phyloP scores from a whole-genome alignment of 2,888 invertebrate species.

The Pterostichus niger region DNA sequence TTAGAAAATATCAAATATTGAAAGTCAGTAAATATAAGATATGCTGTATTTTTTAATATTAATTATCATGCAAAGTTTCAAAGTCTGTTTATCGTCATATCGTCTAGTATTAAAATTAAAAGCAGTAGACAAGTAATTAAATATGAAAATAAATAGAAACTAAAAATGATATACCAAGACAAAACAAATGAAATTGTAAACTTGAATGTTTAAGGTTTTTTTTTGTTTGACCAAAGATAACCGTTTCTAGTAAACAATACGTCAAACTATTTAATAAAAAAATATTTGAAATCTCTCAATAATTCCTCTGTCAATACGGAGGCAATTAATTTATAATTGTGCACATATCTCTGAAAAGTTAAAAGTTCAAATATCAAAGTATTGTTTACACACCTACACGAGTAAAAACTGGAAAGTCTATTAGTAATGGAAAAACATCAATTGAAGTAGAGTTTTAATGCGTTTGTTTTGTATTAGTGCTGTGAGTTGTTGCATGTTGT shows the following conservation, averaged over 20 bases:
- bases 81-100: neutral
- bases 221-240: slow-evolving; percentile 29
- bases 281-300: neutral
- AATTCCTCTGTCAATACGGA: too few relatives aligned
- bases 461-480: neutral
- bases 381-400: neutral
- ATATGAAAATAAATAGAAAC: neutral
- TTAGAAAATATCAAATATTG: neutral
- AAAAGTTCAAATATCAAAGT: slow-evolving; percentile 19
- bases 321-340: neutral
- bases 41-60: neutral
- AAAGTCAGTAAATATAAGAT: neutral
- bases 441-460: neutral
- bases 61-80: neutral
- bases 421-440: neutral
- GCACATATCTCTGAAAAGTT: neutral
- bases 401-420: neutral
- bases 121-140: neutral
- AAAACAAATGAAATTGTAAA: too few relatives aligned
- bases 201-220: neutral
- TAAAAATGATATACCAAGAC: neutral
- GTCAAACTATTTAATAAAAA: slow-evolving; percentile 25
- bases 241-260: slow-evolving; percentile 14
- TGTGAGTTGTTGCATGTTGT: neutral
- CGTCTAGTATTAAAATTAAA: slow-evolving; percentile 20